phyloP scores from a whole-genome alignment of 2,797 vertebrate genomes.

The Epinephelus awoara region DNA sequence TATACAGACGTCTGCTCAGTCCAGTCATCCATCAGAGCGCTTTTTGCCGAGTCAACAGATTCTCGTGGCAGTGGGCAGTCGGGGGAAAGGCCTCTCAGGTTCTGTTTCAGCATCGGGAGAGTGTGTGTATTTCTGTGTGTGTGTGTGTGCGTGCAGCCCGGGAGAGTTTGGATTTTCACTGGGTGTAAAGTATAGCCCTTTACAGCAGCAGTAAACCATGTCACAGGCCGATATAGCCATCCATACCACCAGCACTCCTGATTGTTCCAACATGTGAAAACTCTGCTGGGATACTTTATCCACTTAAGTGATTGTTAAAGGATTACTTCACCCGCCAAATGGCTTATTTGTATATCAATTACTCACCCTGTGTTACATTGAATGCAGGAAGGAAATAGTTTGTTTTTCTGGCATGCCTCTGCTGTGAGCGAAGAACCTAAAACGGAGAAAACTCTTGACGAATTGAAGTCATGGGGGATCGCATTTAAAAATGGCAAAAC shows the following conservation, averaged over 20 bases:
- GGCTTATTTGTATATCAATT: too few species aligned
- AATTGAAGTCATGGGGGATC: too few species aligned
- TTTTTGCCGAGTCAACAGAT: constrained; percentile 80
- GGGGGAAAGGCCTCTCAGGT: constrained; percentile 64
- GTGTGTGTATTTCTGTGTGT: constrained; percentile 28
- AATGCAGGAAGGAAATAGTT: too few species aligned
- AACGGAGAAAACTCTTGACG: too few species aligned
- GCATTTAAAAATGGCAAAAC: too few species aligned
- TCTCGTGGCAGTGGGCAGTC: constrained; percentile 59
- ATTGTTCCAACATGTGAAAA: constrained; percentile 43
- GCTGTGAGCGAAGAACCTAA: too few species aligned
- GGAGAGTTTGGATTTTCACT: constrained; percentile 38
- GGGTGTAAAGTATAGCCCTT: constrained; percentile 54
- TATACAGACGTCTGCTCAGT: constrained; percentile 66
- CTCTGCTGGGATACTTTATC: constrained; percentile 34
- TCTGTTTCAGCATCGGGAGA: constrained; percentile 48
- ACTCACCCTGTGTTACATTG: too few species aligned
- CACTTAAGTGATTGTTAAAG: constrained; percentile 24
- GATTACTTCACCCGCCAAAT: too few species aligned
- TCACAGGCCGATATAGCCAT: constrained; percentile 61
- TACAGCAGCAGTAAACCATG: constrained; percentile 60
- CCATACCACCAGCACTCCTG: constrained; percentile 17
- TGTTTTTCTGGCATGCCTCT: too few species aligned
- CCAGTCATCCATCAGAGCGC: constrained; percentile 69
- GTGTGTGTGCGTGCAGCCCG: constrained; percentile 10